Percentiles rank a stretch among this genome's conserved stretches.
These are phyloP conservation scores for Rhinichthys klamathensis DNA, from an alignment of 2,113 vertebrate species.

Conservation along the genomic window DNA sequence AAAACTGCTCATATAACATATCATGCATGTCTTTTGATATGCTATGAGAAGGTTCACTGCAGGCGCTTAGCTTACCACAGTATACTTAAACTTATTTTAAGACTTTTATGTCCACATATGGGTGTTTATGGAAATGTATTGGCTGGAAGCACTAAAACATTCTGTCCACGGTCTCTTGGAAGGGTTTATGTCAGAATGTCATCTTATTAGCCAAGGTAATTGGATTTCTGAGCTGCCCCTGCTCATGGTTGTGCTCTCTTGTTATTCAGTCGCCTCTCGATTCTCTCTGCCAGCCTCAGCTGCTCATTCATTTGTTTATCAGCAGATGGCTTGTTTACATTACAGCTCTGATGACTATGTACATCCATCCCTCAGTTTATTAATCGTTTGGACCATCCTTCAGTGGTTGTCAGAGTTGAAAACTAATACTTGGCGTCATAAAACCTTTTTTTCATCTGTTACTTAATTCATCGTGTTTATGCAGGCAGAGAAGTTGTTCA, in stretches of 20 bases:
- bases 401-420: conserved; percentile 12
- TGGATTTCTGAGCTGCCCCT: conserved; percentile 65
- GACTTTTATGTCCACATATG: conserved; percentile 13
- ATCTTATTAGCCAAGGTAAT: conserved; percentile 78
- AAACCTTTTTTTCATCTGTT: conserved; percentile 33
- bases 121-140: conserved; percentile 55
- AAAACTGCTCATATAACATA: not conserved
- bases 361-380: conserved; percentile 17
- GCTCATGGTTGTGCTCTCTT: conserved; percentile 24
- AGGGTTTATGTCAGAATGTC: conserved; percentile 73
- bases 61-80: not conserved
- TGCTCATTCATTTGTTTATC: conserved; percentile 45
- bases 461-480: conserved; percentile 43
- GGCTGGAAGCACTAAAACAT: conserved; percentile 61
- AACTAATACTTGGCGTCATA: conserved; percentile 3
- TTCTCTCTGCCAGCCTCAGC: conserved; percentile 19
- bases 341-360: conserved; percentile 15
- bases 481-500: conserved; percentile 35
- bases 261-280: conserved; percentile 39
- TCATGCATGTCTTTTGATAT: not conserved
- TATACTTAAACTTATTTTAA: not conserved
- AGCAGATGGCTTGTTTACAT: conserved; percentile 44
- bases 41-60: not conserved
- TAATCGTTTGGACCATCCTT: conserved; percentile 25
- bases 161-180: conserved; percentile 66